Evolutionary conservation across 2,797 vertebrate species (phyloP), one percentile per base, ranked within the genome.

Genomic region (Coreius guichenoti): DNA sequence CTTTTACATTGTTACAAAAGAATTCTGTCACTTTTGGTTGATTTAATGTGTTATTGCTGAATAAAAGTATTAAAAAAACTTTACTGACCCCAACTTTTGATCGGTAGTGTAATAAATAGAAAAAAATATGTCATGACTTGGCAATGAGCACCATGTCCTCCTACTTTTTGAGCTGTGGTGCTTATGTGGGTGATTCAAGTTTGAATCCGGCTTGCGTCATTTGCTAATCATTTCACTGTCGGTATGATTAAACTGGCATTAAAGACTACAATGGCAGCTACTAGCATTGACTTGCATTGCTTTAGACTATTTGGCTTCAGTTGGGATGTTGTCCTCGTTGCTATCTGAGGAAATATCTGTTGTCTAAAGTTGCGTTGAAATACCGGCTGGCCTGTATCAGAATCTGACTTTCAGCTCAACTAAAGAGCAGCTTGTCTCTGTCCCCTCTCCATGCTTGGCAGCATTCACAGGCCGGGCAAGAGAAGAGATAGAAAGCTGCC

Each of bases 401-500:
- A 39, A 67, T 58, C 65, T 17, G 75, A 78, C 82, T 72, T 73
- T 83, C 56, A 78, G 72, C 73, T 14, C 47, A 68, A 31, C 47
- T 78, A 68, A 76, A 81, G 65, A 51, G 84, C 77, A 80, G 79
- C 65, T 78, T 87, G 83, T 87, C 67, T 82, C 51, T 61, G 72
- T 43, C 56, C 79, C 72, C 82, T 84, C 51, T 63, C 23, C 72
- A 54, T 23, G 68, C 73, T 81, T 85, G 86, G 78, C 86, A 84
- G 49, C 78, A 68, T 68, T 80, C 58, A 85, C 6, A 36, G 43
- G 78, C 39, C 19, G 13, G 33, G 65, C 43, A 75, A 65, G 14
- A 31, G 63, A 65, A 65, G 63, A 65, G 86, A 82, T 78, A 86
- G 85, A 88, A 80, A 74, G 63, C 81, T 87, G 82, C 84, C 86